These are phyloP conservation scores for Dugesia japonica DNA, from an alignment of 2,888 invertebrate genomes.

Conservation along the genomic window DNA sequence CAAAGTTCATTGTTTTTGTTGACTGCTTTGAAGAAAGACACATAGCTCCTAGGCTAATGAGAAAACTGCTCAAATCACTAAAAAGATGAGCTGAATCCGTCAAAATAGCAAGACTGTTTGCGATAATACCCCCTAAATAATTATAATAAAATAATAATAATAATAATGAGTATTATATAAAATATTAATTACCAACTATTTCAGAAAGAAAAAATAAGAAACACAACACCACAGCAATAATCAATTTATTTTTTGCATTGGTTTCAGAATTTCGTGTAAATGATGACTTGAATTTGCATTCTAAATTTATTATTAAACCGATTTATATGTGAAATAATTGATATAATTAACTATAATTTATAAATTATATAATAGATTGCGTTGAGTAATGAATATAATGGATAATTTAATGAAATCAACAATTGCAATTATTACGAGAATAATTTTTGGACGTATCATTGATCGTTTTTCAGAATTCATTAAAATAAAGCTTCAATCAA, in stretches of 20 bases:
- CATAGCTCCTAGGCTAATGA: constrained; percentile 82
- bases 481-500: too few species aligned
- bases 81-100: constrained; percentile 92
- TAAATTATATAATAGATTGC: too few species aligned
- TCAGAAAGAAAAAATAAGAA: neutral
- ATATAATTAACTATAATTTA: too few species aligned
- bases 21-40: constrained; percentile 70
- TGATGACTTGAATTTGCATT: neutral
- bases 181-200: neutral
- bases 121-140: constrained; percentile 43
- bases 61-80: constrained; percentile 90
- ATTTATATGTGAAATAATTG: too few species aligned
- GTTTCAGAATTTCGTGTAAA: neutral
- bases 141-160: too few species aligned
- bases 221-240: neutral
- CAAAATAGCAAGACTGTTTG: constrained; percentile 65
- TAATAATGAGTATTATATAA: too few species aligned
- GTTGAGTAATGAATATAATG: too few species aligned
- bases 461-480: too few species aligned
- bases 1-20: constrained; percentile 71
- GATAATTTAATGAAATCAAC: too few species aligned
- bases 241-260: neutral
- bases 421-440: too few species aligned
- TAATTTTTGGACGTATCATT: too few species aligned
- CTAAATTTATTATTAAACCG: neutral